Base-by-base conservation (phyloP, 2,113 vertebrate genomes). In the Empidonax traillii region DNA sequence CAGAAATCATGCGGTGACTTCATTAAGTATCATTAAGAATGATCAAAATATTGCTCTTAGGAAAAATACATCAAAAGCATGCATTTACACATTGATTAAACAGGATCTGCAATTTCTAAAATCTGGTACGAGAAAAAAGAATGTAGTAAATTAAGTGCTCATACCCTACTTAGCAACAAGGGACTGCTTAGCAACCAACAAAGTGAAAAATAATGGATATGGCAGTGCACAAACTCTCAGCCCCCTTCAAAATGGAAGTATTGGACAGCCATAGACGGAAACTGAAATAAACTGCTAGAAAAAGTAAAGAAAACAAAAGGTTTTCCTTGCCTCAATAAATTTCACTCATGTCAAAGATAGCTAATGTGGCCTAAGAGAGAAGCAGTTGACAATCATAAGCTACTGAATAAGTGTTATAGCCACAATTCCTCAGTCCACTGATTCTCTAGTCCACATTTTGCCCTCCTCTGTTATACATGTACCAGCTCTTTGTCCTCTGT, bases 21-120 rank as follows among this genome's bases (percentile, higher is more conserved):
- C 98, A 98, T 98, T 98, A 98, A 98, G 98, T 98, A 98, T 98
- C 98, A 98, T 98, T 98, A 98, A 98, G 98, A 98, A 98, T 98
- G 98, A 98, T 98, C 98, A 98, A 98, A 98, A 98, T 98, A 98
- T 98, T 98, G 98, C 98, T 98, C 98, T 98, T 98, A 98, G 98
- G 98, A 98, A 98, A 98, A 98, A 98, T 98, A 98, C 98, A 98
- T 98, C 98, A 98, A 98, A 98, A 98, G 98, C 97, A 97, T 98
- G 97, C 97, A 98, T 98, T 98, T 98, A 98, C 98, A 98, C 97
- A 98, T 98, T 98, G 98, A 98, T 98, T 98, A 98, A 98, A 98
- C 98, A 98, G 97, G 98, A 98, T 98, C 97, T 98, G 98, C 96
- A 98, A 97, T 98, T 98, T 98, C 98, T 98, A 97, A 98, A 98